phyloP scores from a whole-genome alignment of 2,797 vertebrate species.

The Lepus oiostolus region DNA sequence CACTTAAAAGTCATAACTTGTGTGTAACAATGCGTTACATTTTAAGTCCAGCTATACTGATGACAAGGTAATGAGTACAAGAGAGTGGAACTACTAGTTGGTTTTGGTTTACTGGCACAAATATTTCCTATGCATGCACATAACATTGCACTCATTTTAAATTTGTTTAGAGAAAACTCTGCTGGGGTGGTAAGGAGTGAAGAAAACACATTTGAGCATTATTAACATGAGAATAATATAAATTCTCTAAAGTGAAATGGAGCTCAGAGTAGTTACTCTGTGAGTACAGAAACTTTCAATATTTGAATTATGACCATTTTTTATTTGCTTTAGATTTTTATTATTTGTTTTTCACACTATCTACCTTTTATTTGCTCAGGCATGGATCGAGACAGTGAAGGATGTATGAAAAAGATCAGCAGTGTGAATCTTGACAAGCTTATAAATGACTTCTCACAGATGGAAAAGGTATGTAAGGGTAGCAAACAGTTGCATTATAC shows the following conservation, averaged over 20 bases:
- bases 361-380: constrained; percentile 45
- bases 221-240: not conserved
- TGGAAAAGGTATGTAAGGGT: constrained; percentile 92
- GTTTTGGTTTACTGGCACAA: constrained; percentile 15
- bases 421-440: constrained; percentile 92
- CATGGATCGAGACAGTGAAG: constrained; percentile 76
- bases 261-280: not conserved
- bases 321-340: not conserved
- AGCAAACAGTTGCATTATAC: not conserved
- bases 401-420: constrained; percentile 82
- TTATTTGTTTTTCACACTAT: constrained; percentile 30
- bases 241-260: not conserved
- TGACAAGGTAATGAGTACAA: constrained; percentile 3
- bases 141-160: constrained; percentile 33
- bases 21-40: not conserved
- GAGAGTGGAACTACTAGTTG: not conserved
- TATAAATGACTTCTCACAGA: constrained; percentile 89
- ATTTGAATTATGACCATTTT: constrained; percentile 4
- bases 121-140: not conserved
- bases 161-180: constrained; percentile 42
- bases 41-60: constrained; percentile 45
- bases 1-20: constrained; percentile 31
- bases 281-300: not conserved
- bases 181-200: not conserved
- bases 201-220: not conserved